A percentile compares a stretch with the other conserved stretches of the same genome.
Conservation (phyloP, 1,140 invertebrate species). For the Neodiprion fabricii region DNA sequence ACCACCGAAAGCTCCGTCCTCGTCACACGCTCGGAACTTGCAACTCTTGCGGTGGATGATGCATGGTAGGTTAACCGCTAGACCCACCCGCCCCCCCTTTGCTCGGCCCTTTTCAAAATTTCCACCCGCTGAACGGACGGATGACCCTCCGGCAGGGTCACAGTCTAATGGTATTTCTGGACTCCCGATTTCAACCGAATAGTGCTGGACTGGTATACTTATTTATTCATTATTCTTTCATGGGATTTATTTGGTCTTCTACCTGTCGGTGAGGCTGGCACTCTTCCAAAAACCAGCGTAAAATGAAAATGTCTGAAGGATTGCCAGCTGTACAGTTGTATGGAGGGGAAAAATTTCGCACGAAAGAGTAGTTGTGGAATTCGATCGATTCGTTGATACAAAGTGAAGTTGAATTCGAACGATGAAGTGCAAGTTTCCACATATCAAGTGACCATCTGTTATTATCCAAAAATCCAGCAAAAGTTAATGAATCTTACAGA, state of each 20-base stretch:
- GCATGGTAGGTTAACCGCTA: slow-evolving; percentile 49
- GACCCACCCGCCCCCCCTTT: slow-evolving; percentile 28
- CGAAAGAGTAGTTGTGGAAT: no score
- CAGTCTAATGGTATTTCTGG: not conserved
- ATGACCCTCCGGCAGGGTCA: not conserved
- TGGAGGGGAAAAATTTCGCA: no score
- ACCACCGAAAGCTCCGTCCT: not conserved
- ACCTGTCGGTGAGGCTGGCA: no score
- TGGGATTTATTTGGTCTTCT: not conserved
- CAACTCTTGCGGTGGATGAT: slow-evolving; percentile 51
- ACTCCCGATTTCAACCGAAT: not conserved
- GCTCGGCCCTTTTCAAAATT: slow-evolving; percentile 32
- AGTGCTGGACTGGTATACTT: not conserved
- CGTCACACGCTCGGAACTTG: slow-evolving; percentile 40
- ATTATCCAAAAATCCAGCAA: no score
- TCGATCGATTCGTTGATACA: no score
- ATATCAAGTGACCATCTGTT: no score
- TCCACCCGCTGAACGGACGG: slow-evolving; percentile 36
- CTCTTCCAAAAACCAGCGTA: no score
- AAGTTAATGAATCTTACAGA: no score
- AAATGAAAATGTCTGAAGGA: no score
- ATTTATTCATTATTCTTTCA: not conserved
- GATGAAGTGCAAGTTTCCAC: no score
- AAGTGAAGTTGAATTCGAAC: no score
- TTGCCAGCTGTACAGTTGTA: no score